Conservation (phyloP, 2,888 invertebrate genomes). For the Noctua fimbriata region DNA sequence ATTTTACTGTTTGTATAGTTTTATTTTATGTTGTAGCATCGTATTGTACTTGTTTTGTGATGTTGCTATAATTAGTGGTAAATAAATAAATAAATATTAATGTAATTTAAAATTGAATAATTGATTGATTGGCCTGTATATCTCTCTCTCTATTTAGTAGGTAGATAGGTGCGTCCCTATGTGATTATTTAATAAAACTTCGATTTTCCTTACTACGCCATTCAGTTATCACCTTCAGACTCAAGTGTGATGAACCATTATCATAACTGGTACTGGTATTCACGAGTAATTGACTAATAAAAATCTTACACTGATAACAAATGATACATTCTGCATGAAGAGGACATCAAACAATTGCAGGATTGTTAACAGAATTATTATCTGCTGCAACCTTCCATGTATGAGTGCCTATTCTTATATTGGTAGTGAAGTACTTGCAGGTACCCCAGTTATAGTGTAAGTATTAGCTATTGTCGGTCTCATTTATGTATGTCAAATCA, state of each 20-base stretch:
- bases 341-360: constrained; percentile 19
- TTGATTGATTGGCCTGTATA: neutral
- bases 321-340: constrained; percentile 2
- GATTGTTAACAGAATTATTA: neutral
- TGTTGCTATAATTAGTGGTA: too few species aligned
- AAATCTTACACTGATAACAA: constrained; percentile 32
- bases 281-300: constrained; percentile 18
- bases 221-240: neutral
- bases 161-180: neutral
- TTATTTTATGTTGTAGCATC: too few species aligned
- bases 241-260: constrained; percentile 4
- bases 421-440: neutral
- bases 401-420: neutral
- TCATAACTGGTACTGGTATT: constrained; percentile 17
- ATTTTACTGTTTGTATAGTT: too few species aligned
- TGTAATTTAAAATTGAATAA: too few species aligned
- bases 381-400: neutral
- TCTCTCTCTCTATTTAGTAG: too few species aligned
- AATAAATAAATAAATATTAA: too few species aligned
- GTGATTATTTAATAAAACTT: neutral
- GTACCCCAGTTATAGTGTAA: neutral
- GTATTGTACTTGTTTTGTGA: too few species aligned
- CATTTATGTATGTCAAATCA: neutral
- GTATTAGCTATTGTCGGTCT: neutral
- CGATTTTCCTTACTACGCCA: too few species aligned